A percentile compares a stretch with the other conserved stretches of the same genome.
These are phyloP conservation scores for Mareca strepera DNA, from an alignment of 2,797 vertebrate genomes.

Conservation along the genomic window DNA sequence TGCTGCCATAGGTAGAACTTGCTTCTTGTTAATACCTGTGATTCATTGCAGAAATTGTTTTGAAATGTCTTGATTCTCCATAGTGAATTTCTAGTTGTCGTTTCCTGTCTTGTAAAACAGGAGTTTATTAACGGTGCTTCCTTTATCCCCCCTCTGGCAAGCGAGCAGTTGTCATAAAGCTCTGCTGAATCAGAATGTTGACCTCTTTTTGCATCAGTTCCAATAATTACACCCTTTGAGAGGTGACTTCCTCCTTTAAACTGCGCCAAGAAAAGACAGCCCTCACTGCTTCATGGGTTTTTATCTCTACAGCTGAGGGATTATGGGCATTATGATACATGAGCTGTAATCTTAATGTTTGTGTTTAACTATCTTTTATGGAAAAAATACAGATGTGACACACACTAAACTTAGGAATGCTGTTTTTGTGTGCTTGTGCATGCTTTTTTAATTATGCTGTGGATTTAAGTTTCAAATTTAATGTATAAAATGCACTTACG, in stretches of 20 bases:
- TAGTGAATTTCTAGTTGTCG: slow-evolving; percentile 31
- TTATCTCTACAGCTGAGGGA: background rate
- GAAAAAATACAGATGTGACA: background rate
- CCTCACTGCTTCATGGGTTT: background rate
- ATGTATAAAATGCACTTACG: background rate
- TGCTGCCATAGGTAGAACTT: background rate
- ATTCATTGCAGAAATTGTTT: slow-evolving; percentile 39
- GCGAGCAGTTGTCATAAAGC: slow-evolving; percentile 36
- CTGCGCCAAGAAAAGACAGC: background rate
- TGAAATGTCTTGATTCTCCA: slow-evolving; percentile 2
- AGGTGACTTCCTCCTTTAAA: slow-evolving; percentile 1
- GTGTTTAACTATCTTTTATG: background rate
- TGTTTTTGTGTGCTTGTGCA: background rate
- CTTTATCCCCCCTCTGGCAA: slow-evolving; percentile 30
- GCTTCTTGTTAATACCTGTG: slow-evolving; percentile 36
- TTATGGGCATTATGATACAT: background rate
- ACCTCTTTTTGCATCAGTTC: slow-evolving; percentile 51
- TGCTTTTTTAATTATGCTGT: background rate
- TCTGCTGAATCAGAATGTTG: slow-evolving; percentile 27
- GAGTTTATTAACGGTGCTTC: background rate
- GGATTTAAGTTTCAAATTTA: slow-evolving; percentile 4
- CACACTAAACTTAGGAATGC: background rate
- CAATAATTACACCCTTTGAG: slow-evolving; percentile 22
- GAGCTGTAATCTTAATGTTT: background rate
- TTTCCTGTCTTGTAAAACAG: slow-evolving; percentile 15